phyloP scores from a whole-genome alignment of 1,140 invertebrate genomes.

The Ceratina australensis region DNA sequence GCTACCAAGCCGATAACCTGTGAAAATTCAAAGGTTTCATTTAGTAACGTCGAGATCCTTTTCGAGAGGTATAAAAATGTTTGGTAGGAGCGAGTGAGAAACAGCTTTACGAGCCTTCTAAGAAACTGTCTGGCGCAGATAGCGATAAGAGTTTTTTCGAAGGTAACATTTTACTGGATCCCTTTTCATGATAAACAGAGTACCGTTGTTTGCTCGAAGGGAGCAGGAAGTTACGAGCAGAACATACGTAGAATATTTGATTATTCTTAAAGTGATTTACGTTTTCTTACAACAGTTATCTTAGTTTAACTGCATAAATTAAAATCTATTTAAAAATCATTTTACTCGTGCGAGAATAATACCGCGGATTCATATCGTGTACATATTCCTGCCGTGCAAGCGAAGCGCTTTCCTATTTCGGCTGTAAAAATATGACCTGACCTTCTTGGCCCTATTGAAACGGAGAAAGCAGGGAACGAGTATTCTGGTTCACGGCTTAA shows the following conservation, averaged over 20 bases:
- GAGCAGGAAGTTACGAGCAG: neutral
- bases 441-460: constrained; percentile 33
- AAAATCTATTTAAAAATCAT: neutral
- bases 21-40: constrained; percentile 61
- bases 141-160: neutral
- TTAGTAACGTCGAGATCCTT: too few relatives aligned
- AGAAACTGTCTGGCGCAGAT: neutral
- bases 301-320: too few relatives aligned
- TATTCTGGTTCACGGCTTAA: constrained; percentile 18
- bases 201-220: neutral
- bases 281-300: too few relatives aligned
- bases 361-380: neutral
- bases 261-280: too few relatives aligned
- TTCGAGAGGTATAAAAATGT: neutral
- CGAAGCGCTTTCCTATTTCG: neutral
- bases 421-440: constrained; percentile 15
- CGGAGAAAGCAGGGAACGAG: constrained; percentile 4
- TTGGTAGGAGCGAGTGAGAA: neutral
- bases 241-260: neutral
- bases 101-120: neutral
- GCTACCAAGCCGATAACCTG: constrained; percentile 87
- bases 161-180: neutral
- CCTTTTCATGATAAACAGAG: neutral
- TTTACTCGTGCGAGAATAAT: neutral
- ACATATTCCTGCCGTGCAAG: neutral